Evolutionary conservation across 2,113 vertebrate genomes (phyloP), one percentile per base, ranked within the genome.

Genomic region (Prunella himalayana): DNA sequence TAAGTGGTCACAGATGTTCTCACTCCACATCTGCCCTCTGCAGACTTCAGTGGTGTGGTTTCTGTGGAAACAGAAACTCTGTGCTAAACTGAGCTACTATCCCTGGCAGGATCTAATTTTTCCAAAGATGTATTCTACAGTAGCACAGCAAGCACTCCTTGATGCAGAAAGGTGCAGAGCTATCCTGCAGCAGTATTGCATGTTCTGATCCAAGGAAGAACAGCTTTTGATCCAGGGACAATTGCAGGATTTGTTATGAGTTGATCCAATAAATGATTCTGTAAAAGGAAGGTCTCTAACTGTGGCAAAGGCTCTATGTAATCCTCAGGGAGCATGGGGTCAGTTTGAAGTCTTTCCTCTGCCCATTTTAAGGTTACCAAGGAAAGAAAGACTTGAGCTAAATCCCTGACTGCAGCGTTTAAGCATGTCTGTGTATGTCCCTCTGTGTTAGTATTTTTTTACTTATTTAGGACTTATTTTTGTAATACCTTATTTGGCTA

Each of bases 1-100:
- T 96, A 95, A 96, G 90, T 94, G 88, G 92, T 94, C 90, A 83
- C 94, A 95, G 95, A 93, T 97, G 86, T 94, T 93, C 64, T 92
- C 41, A 61, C 65, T 92, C 76, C 76, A 24, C 77, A 86, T 86
- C 82, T 97, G 86, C 87, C 90, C 90, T 93, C 86, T 84, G 77
- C 65, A 82, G 96, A 71, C 7, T 82, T 70, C 51, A 59, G 80
- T 81, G 60, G 64, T 39, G 57, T 65, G 90, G 94, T 88, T 94
- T 96, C 90, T 96, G 93, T 95, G 93, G 93, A 95, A 96, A 92
- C 90, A 92, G 66, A 75, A 87, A 64, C 65, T 86, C 68, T 24
- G 25, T 47, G 66, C 57, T 75, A 59, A 94, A 63, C 21, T 49
- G 37, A 94, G 72, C 64, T 83, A 47, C 72, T 44, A 1, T 44